A percentile compares a stretch with the other conserved stretches of the same genome.
Evolutionary conservation across 2,888 invertebrate genomes (phyloP).

Genomic region (Dasysyrphus albostriatus): DNA sequence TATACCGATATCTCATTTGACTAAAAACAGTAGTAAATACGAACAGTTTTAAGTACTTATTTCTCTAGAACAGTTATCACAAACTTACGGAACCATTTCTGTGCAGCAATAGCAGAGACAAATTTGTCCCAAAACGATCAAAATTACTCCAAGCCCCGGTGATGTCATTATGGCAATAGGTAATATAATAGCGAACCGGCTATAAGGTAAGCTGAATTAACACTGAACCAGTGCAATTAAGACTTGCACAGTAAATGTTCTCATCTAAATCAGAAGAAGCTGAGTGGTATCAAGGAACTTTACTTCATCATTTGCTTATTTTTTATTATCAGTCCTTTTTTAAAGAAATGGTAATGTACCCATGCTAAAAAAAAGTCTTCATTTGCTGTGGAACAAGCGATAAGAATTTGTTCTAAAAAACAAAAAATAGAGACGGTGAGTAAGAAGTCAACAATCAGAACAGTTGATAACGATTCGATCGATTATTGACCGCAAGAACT

Average conservation of each 20-base stretch:
- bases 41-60: neutral
- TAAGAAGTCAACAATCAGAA: conserved; percentile 1
- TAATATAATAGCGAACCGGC: neutral
- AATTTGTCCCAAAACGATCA: conserved; percentile 58
- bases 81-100: conserved; percentile 80
- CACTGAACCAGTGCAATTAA: conserved; percentile 1
- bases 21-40: conserved; percentile 66
- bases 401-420: neutral
- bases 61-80: neutral
- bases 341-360: neutral
- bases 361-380: neutral
- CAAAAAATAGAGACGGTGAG: neutral
- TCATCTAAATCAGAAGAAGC: neutral
- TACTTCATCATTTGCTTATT: neutral
- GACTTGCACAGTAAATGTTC: neutral
- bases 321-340: neutral
- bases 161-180: conserved; percentile 30
- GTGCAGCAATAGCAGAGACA: conserved; percentile 77
- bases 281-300: conserved; percentile 22
- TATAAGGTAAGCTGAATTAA: neutral
- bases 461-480: neutral
- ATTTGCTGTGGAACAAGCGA: neutral
- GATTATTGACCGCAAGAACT: conserved; percentile 11
- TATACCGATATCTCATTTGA: conserved; percentile 78
- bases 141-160: conserved; percentile 21